Conservation (phyloP, 2,113 vertebrate species). For the Cacatua alba region DNA sequence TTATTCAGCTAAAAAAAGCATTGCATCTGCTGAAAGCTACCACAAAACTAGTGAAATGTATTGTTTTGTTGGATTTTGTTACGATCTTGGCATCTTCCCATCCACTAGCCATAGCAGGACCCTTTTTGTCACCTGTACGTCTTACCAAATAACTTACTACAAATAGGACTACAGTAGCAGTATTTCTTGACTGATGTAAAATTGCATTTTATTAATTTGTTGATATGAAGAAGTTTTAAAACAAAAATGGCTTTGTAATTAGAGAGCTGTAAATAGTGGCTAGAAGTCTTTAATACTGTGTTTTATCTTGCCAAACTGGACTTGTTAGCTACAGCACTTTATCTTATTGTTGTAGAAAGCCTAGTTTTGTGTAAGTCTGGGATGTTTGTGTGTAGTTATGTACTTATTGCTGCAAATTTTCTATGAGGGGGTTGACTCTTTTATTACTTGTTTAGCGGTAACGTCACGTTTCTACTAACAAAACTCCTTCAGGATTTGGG, state of each 20-base stretch:
- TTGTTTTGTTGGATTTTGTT: conserved; percentile 69
- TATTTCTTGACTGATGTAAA: conserved; percentile 41
- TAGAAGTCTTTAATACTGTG: conserved; percentile 40
- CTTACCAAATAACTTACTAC: conserved; percentile 45
- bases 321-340: conserved; percentile 63
- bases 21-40: conserved; percentile 68
- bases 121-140: conserved; percentile 70
- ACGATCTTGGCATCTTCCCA: conserved; percentile 69
- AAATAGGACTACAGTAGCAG: conserved; percentile 43
- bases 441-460: conserved; percentile 99
- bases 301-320: conserved; percentile 56
- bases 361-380: conserved; percentile 74
- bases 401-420: conserved; percentile 77
- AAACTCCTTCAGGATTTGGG: conserved; percentile 83
- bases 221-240: conserved; percentile 37
- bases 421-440: conserved; percentile 97
- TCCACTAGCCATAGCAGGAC: conserved; percentile 70
- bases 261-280: conserved; percentile 57
- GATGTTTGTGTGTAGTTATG: conserved; percentile 74
- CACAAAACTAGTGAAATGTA: conserved; percentile 55
- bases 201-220: conserved; percentile 38
- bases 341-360: conserved; percentile 67
- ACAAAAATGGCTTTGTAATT: conserved; percentile 44
- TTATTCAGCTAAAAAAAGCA: conserved; percentile 28
- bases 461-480: conserved; percentile 97